phyloP scores from a whole-genome alignment of 2,888 invertebrate species.

The Macaria notata region DNA sequence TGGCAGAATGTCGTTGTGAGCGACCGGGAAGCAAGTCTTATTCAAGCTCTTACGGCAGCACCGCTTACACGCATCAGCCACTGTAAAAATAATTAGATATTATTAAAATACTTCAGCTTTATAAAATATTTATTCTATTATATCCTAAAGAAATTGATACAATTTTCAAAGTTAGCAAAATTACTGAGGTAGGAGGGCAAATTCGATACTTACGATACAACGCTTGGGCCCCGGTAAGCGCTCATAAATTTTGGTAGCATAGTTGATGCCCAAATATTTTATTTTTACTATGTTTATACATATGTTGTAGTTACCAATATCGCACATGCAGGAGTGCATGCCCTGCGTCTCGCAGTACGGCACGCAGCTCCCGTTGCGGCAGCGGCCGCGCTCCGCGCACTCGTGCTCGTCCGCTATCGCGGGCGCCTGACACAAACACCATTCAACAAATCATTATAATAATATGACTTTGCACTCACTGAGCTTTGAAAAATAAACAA shows the following conservation, averaged over 20 bases:
- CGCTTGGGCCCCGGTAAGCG: too few relatives aligned
- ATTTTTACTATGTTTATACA: too few relatives aligned
- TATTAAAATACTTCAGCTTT: too few relatives aligned
- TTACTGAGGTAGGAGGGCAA: too few relatives aligned
- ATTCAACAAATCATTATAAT: neutral
- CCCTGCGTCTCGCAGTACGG: slow-evolving; percentile 97
- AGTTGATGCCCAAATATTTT: too few relatives aligned
- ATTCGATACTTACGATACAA: too few relatives aligned
- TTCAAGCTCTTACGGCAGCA: slow-evolving; percentile 96
- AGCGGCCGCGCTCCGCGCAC: slow-evolving; percentile 96
- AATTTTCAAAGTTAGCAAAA: too few relatives aligned
- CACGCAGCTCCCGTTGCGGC: slow-evolving; percentile 94
- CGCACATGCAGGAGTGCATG: slow-evolving; percentile 97
- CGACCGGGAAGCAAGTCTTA: slow-evolving; percentile 95
- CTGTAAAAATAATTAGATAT: slow-evolving; percentile 72
- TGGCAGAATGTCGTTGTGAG: slow-evolving; percentile 93
- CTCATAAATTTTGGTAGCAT: too few relatives aligned
- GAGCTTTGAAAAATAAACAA: too few relatives aligned
- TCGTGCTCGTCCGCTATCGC: slow-evolving; percentile 93
- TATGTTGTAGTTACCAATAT: slow-evolving; percentile 90
- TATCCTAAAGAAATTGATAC: too few relatives aligned
- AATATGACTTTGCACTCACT: too few relatives aligned
- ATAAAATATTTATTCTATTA: too few relatives aligned
- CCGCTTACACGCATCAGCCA: slow-evolving; percentile 95
- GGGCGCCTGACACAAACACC: slow-evolving; percentile 83